phyloP scores from a whole-genome alignment of 2,797 vertebrate species.

The Pipistrellus kuhlii region DNA sequence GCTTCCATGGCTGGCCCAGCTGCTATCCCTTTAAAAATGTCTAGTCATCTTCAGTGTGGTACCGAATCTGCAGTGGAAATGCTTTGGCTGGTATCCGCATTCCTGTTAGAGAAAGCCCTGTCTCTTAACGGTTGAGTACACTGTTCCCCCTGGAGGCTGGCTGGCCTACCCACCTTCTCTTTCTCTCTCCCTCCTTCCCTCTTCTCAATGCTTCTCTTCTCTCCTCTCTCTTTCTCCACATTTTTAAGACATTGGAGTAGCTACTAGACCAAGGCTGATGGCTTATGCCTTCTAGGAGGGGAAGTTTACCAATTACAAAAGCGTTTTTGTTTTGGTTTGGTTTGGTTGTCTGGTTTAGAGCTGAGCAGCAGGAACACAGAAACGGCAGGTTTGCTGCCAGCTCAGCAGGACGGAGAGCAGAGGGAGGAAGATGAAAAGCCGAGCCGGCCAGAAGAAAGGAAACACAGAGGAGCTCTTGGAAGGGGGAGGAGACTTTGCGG shows the following conservation, averaged over 20 bases:
- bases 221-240: not conserved
- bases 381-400: constrained; percentile 59
- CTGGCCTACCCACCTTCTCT: not conserved
- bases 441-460: constrained; percentile 48
- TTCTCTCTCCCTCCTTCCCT: not conserved
- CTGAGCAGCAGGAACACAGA: constrained; percentile 60
- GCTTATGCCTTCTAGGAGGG: constrained; percentile 51
- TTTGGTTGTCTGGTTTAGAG: constrained; percentile 54
- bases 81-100: not conserved
- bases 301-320: constrained; percentile 60
- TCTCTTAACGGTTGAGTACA: not conserved
- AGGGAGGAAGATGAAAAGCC: constrained; percentile 66
- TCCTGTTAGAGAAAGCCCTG: not conserved
- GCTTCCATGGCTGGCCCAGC: not conserved
- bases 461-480: not conserved
- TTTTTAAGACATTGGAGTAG: not conserved
- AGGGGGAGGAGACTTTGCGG: constrained; percentile 56
- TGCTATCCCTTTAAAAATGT: constrained; percentile 36
- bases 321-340: not conserved
- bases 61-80: not conserved
- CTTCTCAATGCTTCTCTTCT: not conserved
- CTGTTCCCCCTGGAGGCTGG: not conserved
- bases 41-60: not conserved
- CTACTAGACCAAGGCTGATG: constrained; percentile 2
- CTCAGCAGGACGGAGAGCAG: constrained; percentile 64